phyloP scores from a whole-genome alignment of 2,797 vertebrate genomes.

The Morelia viridis region DNA sequence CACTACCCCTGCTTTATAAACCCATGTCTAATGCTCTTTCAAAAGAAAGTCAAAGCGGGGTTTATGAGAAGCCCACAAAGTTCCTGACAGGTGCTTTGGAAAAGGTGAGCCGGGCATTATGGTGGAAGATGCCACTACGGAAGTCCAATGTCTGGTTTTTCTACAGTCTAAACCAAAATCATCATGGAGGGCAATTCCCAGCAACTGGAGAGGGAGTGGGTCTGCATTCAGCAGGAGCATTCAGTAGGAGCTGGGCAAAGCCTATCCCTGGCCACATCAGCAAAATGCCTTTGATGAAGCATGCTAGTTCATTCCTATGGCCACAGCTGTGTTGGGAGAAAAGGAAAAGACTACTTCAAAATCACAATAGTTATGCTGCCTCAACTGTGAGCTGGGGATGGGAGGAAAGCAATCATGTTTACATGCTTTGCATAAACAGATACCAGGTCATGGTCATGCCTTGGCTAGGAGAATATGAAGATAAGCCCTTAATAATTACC shows the following conservation, averaged over 20 bases:
- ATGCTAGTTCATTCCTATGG: neutral
- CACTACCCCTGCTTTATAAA: neutral
- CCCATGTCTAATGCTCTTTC: neutral
- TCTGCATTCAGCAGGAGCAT: neutral
- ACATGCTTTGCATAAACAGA: neutral
- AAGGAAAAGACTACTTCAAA: neutral
- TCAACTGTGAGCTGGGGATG: neutral
- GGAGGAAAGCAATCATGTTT: neutral
- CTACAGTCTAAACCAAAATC: neutral
- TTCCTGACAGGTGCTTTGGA: neutral
- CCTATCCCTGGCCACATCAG: neutral
- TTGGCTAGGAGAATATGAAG: neutral
- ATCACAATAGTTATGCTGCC: neutral
- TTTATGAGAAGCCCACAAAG: neutral
- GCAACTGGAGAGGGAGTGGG: neutral
- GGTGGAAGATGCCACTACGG: neutral
- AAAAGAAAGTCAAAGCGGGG: neutral
- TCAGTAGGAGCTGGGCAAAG: neutral
- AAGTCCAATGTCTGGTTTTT: neutral
- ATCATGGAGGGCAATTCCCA: neutral
- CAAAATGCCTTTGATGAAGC: neutral
- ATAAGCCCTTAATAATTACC: neutral
- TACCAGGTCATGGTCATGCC: neutral
- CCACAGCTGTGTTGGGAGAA: neutral
- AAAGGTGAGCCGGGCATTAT: neutral